phyloP scores from a whole-genome alignment of 2,797 vertebrate genomes.

The Takifugu ocellatus region DNA sequence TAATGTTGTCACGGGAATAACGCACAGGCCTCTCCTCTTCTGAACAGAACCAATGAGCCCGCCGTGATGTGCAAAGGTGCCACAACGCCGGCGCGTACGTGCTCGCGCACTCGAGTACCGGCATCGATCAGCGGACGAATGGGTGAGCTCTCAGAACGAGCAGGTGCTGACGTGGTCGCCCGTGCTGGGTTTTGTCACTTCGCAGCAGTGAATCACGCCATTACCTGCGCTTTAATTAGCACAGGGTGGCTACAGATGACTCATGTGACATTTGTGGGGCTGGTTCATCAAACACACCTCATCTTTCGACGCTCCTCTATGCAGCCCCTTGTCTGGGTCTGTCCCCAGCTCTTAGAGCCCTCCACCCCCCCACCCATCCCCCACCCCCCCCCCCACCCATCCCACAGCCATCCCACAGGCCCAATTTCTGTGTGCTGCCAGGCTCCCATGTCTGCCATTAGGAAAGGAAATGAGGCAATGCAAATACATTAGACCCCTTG shows the following conservation, averaged over 20 bases:
- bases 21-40: slow-evolving; percentile 46
- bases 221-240: slow-evolving; percentile 48
- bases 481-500: slow-evolving; percentile 53
- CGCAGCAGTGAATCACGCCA: slow-evolving; percentile 42
- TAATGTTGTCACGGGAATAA: slow-evolving; percentile 63
- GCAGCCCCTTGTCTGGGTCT: slow-evolving; percentile 24
- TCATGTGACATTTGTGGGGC: slow-evolving; percentile 38
- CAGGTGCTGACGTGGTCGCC: slow-evolving; percentile 23
- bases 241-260: slow-evolving; percentile 49
- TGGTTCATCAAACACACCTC: slow-evolving; percentile 16
- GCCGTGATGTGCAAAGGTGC: slow-evolving; percentile 25
- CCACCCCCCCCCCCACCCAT: slow-evolving; percentile 10
- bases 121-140: slow-evolving; percentile 47
- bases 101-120: slow-evolving; percentile 20
- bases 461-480: slow-evolving; percentile 63
- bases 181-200: slow-evolving; percentile 11
- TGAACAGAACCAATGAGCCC: slow-evolving; percentile 39
- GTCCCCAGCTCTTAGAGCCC: slow-evolving; percentile 23
- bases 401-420: slow-evolving; percentile 14
- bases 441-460: slow-evolving; percentile 54
- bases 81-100: slow-evolving; percentile 13
- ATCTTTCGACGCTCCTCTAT: slow-evolving; percentile 31
- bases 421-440: slow-evolving; percentile 33
- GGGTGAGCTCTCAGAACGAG: slow-evolving; percentile 30
- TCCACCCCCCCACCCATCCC: slow-evolving; percentile 12